phyloP scores from a whole-genome alignment of 2,797 vertebrate genomes.

The Dallia pectoralis region DNA sequence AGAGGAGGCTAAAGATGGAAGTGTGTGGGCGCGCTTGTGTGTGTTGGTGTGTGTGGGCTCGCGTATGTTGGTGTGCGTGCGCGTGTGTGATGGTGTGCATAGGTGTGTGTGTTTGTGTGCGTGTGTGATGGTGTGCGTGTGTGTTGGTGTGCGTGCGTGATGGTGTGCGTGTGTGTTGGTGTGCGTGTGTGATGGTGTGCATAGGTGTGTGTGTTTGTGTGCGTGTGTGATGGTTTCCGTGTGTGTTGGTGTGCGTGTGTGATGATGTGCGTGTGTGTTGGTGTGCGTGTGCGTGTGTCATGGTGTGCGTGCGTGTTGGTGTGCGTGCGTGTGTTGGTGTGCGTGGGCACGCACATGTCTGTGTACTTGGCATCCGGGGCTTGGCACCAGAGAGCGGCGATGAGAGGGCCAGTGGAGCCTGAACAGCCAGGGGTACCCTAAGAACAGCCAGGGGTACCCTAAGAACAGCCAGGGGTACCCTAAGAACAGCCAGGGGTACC shows the following conservation, averaged over 20 bases:
- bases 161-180: background rate
- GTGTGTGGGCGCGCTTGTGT: slow-evolving; percentile 6
- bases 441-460: no score
- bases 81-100: slow-evolving; percentile 3
- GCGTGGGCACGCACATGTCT: slow-evolving; percentile 23
- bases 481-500: no score
- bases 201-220: slow-evolving; percentile 41
- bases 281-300: slow-evolving; percentile 8
- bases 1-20: background rate
- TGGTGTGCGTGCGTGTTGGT: slow-evolving; percentile 7
- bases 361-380: slow-evolving; percentile 42
- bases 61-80: slow-evolving; percentile 45
- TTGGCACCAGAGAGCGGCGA: slow-evolving; percentile 53
- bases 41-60: slow-evolving; percentile 10
- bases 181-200: slow-evolving; percentile 24
- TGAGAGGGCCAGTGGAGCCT: slow-evolving; percentile 64
- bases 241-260: slow-evolving; percentile 1
- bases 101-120: slow-evolving; percentile 41
- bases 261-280: background rate
- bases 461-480: no score
- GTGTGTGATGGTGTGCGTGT: slow-evolving; percentile 23
- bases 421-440: slow-evolving; percentile 53
- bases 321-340: background rate
- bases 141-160: slow-evolving; percentile 10
- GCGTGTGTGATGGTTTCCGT: slow-evolving; percentile 1